Conservation (phyloP, 2,888 invertebrate genomes). For the Zootermopsis nevadensis region DNA sequence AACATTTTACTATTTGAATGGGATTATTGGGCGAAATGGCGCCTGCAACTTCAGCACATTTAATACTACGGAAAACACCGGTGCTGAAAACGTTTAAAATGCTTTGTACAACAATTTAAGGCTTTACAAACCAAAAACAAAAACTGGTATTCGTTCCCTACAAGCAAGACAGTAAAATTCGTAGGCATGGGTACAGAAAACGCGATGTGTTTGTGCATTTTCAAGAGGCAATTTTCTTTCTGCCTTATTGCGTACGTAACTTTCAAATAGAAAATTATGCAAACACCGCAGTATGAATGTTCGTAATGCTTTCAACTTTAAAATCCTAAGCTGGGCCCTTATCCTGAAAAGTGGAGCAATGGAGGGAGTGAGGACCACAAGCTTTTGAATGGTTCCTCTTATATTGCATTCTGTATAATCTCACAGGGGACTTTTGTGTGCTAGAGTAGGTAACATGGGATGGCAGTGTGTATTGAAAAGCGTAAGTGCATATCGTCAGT, state of each 20-base stretch:
- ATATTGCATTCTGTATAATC: not conserved
- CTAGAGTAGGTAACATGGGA: not conserved
- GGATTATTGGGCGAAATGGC: no score
- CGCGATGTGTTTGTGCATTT: not conserved
- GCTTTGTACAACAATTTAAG: no score
- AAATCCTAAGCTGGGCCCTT: not conserved
- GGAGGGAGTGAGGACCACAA: no score
- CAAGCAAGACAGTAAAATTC: no score
- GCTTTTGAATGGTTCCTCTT: not conserved
- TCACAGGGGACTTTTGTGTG: not conserved
- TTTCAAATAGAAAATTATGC: conserved; percentile 1
- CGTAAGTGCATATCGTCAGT: no score
- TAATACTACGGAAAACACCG: no score
- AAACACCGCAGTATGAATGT: not conserved
- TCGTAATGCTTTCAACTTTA: not conserved
- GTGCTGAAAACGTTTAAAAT: no score
- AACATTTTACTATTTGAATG: no score
- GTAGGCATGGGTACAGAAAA: no score
- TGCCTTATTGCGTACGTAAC: not conserved
- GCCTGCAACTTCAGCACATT: no score
- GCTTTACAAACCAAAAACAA: no score
- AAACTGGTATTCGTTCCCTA: no score
- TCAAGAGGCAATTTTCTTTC: not conserved
- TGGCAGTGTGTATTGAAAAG: not conserved
- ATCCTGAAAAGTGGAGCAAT: not conserved